Conservation (phyloP, 2,113 vertebrate species). For the Boleophthalmus pectinirostris region DNA sequence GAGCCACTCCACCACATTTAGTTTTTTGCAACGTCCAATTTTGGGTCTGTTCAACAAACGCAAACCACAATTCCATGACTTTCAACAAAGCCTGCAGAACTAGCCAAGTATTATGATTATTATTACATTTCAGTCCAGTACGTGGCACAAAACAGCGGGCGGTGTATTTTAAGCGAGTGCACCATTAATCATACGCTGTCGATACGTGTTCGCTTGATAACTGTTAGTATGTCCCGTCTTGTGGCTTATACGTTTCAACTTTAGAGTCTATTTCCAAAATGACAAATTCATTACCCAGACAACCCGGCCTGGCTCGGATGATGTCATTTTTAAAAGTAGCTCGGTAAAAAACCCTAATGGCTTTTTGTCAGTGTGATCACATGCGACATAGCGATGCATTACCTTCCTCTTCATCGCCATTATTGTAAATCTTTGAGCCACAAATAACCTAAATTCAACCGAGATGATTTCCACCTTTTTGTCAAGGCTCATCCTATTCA, state of each 20-base stretch:
- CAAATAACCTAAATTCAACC: background rate
- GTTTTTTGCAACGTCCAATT: background rate
- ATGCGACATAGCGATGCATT: slow-evolving; percentile 3
- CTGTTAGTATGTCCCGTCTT: background rate
- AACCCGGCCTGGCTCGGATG: background rate
- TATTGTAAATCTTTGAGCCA: background rate
- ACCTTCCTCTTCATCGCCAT: slow-evolving; percentile 1
- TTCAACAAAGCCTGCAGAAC: background rate
- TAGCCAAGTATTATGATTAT: background rate
- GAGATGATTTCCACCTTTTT: background rate
- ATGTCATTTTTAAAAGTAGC: slow-evolving; percentile 3
- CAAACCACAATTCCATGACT: background rate
- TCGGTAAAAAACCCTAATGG: background rate
- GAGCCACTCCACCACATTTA: background rate
- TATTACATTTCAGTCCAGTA: background rate
- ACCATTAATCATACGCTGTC: background rate
- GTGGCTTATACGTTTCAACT: background rate
- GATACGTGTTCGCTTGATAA: background rate
- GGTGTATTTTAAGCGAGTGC: background rate
- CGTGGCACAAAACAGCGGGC: background rate
- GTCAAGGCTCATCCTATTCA: too few relatives aligned
- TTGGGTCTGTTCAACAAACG: background rate
- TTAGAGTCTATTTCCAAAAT: background rate
- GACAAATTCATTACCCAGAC: background rate
- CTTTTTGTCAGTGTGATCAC: slow-evolving; percentile 7